A percentile compares a stretch with the other conserved stretches of the same genome.
phyloP scores from a whole-genome alignment of 1,140 invertebrate species.

The Octopus bimaculoides region DNA sequence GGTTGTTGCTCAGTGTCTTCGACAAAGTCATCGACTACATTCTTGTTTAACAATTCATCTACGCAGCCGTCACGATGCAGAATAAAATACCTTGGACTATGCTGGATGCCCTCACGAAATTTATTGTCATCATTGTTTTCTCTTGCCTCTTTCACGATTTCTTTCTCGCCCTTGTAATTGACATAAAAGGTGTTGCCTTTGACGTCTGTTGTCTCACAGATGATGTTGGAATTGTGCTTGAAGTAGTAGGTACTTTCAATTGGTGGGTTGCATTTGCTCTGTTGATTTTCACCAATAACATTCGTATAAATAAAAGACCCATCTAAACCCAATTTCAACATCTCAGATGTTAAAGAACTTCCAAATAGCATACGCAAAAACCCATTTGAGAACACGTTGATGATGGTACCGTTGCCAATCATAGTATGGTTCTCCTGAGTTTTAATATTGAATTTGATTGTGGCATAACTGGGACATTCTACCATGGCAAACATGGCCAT shows the following conservation, averaged over 20 bases:
- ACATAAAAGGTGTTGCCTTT: constrained; percentile 53
- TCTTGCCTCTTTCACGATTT: constrained; percentile 13
- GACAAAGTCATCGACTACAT: constrained; percentile 52
- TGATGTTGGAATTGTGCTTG: constrained; percentile 48
- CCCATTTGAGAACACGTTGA: constrained; percentile 51
- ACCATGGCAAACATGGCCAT: constrained; percentile 25
- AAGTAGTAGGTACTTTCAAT: constrained; percentile 26
- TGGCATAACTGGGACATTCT: constrained; percentile 56
- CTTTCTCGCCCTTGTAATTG: constrained; percentile 45
- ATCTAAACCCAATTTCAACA: constrained; percentile 43
- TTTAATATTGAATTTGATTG: constrained; percentile 52
- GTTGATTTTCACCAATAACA: too few species aligned
- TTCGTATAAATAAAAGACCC: constrained; percentile 25
- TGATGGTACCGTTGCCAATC: constrained; percentile 51
- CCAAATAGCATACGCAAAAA: constrained; percentile 46
- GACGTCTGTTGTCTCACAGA: constrained; percentile 50
- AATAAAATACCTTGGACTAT: constrained; percentile 55
- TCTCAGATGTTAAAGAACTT: constrained; percentile 44
- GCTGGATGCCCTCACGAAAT: constrained; percentile 35
- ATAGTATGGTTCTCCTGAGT: constrained; percentile 51
- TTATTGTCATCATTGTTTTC: background rate
- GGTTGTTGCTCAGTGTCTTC: constrained; percentile 46
- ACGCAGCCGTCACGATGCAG: constrained; percentile 54
- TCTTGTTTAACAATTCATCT: constrained; percentile 50
- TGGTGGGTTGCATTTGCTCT: too few species aligned